phyloP scores from a whole-genome alignment of 2,113 vertebrate genomes.

The Xenopus laevis region DNA sequence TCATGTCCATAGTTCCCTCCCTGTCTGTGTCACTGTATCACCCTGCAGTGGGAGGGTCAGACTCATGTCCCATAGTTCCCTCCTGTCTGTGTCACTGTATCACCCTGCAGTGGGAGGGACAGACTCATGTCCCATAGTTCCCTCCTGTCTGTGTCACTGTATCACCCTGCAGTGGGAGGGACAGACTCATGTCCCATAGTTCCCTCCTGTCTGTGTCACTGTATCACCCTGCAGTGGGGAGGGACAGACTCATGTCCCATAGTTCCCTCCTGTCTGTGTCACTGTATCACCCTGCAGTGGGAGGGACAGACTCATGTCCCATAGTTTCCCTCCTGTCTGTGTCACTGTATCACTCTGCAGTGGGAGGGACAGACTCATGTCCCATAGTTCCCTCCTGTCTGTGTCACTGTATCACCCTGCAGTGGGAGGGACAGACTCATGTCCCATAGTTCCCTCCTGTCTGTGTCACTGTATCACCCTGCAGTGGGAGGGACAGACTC shows the following conservation, averaged over 20 bases:
- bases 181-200: background rate
- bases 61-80: constrained; percentile 1
- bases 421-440: background rate
- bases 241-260: background rate
- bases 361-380: background rate
- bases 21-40: background rate
- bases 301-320: too few species aligned
- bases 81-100: background rate
- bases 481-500: background rate
- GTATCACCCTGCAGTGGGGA: constrained; percentile 3
- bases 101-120: constrained; percentile 1
- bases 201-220: constrained; percentile 1
- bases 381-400: constrained; percentile 6
- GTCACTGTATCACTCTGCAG: background rate
- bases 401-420: background rate
- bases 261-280: background rate
- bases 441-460: background rate
- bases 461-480: background rate
- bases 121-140: background rate
- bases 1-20: too few species aligned
- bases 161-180: constrained; percentile 2
- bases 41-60: background rate
- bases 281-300: background rate
- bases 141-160: background rate
- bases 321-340: background rate